A percentile compares a stretch with the other conserved stretches of the same genome.
Evolutionary conservation across 2,888 invertebrate species (phyloP).

Genomic region (Meandrusa payeni): DNA sequence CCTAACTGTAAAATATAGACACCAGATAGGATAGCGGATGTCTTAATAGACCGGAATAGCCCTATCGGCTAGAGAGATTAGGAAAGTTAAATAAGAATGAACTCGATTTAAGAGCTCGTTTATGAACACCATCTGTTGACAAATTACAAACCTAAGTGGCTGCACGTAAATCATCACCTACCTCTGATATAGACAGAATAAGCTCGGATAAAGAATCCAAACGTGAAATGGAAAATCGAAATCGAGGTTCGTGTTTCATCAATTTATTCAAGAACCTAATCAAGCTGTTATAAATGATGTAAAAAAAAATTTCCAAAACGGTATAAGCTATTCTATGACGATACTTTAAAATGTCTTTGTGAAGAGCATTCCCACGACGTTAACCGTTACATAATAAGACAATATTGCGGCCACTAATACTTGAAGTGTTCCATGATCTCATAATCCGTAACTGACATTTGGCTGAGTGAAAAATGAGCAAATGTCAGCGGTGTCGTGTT

Average conservation of each 20-base stretch:
- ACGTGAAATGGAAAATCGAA: constrained; percentile 48
- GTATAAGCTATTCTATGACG: constrained; percentile 1
- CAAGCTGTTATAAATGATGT: too few species aligned
- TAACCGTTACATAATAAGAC: constrained; percentile 27
- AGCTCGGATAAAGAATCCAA: constrained; percentile 44
- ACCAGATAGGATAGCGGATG: constrained; percentile 40
- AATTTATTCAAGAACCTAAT: too few species aligned
- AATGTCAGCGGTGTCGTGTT: constrained; percentile 33
- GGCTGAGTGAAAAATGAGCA: constrained; percentile 52
- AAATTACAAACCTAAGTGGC: constrained; percentile 37
- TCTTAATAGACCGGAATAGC: constrained; percentile 42
- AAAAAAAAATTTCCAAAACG: too few species aligned
- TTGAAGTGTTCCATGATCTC: constrained; percentile 25
- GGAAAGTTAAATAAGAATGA: constrained; percentile 47
- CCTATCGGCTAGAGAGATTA: constrained; percentile 38
- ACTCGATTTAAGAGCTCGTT: constrained; percentile 69
- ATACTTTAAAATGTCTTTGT: constrained; percentile 12
- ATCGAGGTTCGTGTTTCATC: constrained; percentile 38
- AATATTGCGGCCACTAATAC: constrained; percentile 28
- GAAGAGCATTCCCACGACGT: constrained; percentile 27
- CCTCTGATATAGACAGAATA: constrained; percentile 37
- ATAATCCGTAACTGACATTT: constrained; percentile 67
- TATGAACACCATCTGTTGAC: constrained; percentile 67
- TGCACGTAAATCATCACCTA: constrained; percentile 41
- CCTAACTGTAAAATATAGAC: constrained; percentile 12